These are phyloP conservation scores for Gobius niger DNA, from an alignment of 2,113 vertebrate genomes.

Conservation along the genomic window DNA sequence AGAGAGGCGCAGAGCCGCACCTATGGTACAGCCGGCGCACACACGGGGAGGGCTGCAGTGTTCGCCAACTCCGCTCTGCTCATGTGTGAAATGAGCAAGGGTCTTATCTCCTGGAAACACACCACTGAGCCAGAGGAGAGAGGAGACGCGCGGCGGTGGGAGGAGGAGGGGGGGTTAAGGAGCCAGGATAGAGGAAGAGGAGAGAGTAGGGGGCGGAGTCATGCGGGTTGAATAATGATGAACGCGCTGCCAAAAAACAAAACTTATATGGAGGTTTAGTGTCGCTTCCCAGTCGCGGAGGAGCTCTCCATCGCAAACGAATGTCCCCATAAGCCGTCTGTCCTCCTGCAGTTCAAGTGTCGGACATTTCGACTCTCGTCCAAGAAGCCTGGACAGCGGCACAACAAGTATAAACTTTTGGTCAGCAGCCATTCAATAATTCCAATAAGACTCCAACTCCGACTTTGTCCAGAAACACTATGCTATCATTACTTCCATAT, in stretches of 20 bases:
- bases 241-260: constrained; percentile 7
- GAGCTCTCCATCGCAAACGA: no score
- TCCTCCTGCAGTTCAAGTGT: no score
- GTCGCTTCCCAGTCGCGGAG: no score
- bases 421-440: no score
- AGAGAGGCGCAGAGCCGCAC: constrained; percentile 26
- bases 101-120: constrained; percentile 82
- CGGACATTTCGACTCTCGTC: no score
- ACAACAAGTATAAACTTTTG: no score
- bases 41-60: constrained; percentile 21
- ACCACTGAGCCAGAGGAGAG: constrained; percentile 81
- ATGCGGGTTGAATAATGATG: constrained; percentile 63
- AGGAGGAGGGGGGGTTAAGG: constrained; percentile 3
- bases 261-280: neutral
- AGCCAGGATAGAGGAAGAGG: constrained; percentile 13
- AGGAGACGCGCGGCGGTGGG: constrained; percentile 60
- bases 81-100: constrained; percentile 82
- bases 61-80: constrained; percentile 71
- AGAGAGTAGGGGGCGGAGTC: constrained; percentile 24
- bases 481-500: no score
- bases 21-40: constrained; percentile 16
- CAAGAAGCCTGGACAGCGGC: no score
- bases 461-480: no score
- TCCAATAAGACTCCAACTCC: no score
- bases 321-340: no score